These are phyloP conservation scores for Aleiodes leptofemur DNA, from an alignment of 2,888 invertebrate genomes.

Conservation along the genomic window DNA sequence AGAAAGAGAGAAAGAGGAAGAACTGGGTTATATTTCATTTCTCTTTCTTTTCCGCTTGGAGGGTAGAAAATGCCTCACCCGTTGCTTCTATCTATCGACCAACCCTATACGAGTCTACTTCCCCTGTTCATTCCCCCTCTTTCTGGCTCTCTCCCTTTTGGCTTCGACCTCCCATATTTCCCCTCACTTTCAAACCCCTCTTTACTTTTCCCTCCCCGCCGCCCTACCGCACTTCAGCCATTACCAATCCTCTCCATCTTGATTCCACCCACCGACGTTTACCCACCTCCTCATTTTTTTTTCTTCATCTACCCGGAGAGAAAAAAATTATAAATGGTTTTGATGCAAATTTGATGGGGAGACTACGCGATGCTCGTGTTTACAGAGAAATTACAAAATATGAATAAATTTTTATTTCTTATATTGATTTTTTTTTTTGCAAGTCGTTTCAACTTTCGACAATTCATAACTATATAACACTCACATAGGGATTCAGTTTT, in stretches of 20 bases:
- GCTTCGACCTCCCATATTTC: slow-evolving; percentile 52
- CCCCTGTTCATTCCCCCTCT: slow-evolving; percentile 55
- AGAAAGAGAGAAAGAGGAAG: slow-evolving; percentile 20
- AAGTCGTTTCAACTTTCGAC: too few relatives aligned
- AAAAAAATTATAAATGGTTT: slow-evolving; percentile 31
- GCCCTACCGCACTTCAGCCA: slow-evolving; percentile 54
- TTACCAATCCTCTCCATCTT: slow-evolving; percentile 64
- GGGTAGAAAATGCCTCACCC: slow-evolving; percentile 47
- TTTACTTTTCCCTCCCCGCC: slow-evolving; percentile 48
- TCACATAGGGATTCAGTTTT: too few relatives aligned
- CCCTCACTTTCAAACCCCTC: slow-evolving; percentile 51
- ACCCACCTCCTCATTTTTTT: slow-evolving; percentile 40
- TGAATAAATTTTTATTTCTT: not conserved
- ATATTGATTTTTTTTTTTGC: not conserved
- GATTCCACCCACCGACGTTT: slow-evolving; percentile 55
- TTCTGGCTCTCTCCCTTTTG: slow-evolving; percentile 51
- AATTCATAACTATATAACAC: too few relatives aligned
- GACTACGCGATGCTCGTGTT: slow-evolving; percentile 7
- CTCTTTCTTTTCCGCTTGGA: slow-evolving; percentile 32
- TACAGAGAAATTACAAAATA: slow-evolving; percentile 32
- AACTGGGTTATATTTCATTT: slow-evolving; percentile 17
- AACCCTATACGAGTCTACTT: slow-evolving; percentile 55
- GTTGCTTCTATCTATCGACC: slow-evolving; percentile 59
- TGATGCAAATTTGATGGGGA: slow-evolving; percentile 25
- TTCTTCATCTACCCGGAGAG: slow-evolving; percentile 10